phyloP scores from a whole-genome alignment of 2,888 invertebrate genomes.

The Callimorpha dominula region DNA sequence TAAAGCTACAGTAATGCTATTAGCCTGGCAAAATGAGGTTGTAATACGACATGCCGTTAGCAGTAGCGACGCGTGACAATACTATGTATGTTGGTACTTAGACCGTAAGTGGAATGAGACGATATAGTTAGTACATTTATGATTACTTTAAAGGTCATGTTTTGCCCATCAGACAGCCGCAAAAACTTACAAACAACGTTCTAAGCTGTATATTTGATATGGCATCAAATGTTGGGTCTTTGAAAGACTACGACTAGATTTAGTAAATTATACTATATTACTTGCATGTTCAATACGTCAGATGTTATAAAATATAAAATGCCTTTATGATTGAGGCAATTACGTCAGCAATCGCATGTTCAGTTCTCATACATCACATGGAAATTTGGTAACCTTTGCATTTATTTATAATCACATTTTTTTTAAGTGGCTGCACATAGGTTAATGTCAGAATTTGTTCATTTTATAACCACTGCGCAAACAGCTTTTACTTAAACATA shows the following conservation, averaged over 20 bases:
- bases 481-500: no score
- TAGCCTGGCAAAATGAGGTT: constrained; percentile 49
- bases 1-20: constrained; percentile 59
- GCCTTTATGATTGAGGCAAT: constrained; percentile 53
- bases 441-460: constrained; percentile 23
- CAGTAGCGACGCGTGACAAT: constrained; percentile 41
- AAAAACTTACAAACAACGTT: constrained; percentile 34
- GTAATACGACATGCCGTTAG: constrained; percentile 48
- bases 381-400: constrained; percentile 45
- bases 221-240: constrained; percentile 18
- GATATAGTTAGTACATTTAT: constrained; percentile 24
- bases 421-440: constrained; percentile 34
- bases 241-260: neutral
- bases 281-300: constrained; percentile 55
- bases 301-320: constrained; percentile 51
- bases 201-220: constrained; percentile 6
- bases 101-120: constrained; percentile 30
- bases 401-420: constrained; percentile 19
- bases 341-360: constrained; percentile 59
- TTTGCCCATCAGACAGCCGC: constrained; percentile 10
- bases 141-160: constrained; percentile 39
- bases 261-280: constrained; percentile 21
- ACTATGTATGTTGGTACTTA: constrained; percentile 35
- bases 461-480: neutral
- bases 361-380: constrained; percentile 43